Percentiles rank a stretch among this genome's conserved stretches.
Conservation (phyloP, 64 coral and sea anemone genomes). For the Exaiptasia diaphana region DNA sequence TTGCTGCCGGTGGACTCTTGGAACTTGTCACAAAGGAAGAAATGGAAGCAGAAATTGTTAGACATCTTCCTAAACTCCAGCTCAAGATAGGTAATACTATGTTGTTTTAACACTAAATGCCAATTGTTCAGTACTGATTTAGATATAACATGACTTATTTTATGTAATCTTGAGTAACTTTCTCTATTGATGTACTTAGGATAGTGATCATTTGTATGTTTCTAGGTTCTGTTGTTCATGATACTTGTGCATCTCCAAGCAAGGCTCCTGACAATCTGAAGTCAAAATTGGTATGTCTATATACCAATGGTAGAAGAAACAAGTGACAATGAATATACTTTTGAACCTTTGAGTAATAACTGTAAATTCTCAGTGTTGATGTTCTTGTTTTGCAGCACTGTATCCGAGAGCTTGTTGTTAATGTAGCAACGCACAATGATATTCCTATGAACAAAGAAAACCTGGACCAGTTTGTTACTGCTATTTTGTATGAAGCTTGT, state of each 20-base stretch:
- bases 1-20: conserved; percentile 80
- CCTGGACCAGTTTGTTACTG: conserved; percentile 73
- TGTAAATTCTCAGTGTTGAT: not conserved
- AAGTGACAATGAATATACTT: too few relatives aligned
- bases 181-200: too few relatives aligned
- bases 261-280: conserved; percentile 77
- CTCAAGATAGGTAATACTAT: conserved; percentile 76
- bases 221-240: conserved; percentile 72
- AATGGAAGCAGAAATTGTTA: conserved; percentile 78
- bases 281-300: conserved; percentile 80
- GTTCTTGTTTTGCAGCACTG: conserved; percentile 49
- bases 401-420: conserved; percentile 78
- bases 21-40: conserved; percentile 47
- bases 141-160: too few relatives aligned
- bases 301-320: too few relatives aligned
- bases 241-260: conserved; percentile 80
- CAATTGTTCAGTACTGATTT: not conserved
- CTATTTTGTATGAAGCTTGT: conserved; percentile 85
- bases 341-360: not conserved
- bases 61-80: conserved; percentile 84
- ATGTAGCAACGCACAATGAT: conserved; percentile 88
- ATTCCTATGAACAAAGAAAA: conserved; percentile 93
- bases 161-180: too few relatives aligned
- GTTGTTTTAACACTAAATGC: not conserved
- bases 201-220: not conserved